Base-by-base conservation (phyloP, 2,888 invertebrate species). In the Heliconius ethilla region DNA sequence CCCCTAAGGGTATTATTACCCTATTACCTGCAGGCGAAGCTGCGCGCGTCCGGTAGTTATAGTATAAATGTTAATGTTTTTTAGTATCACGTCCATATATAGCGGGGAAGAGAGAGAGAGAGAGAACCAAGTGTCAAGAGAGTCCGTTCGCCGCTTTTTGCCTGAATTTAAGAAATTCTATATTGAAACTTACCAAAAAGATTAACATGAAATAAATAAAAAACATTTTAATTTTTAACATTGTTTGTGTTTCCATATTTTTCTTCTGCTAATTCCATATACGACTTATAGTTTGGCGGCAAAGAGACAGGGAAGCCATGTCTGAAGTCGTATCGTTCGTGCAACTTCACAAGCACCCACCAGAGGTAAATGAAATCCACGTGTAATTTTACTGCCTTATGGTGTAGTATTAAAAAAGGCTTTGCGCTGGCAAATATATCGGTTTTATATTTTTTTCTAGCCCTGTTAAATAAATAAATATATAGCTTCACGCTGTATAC, bases 321-420 rank as follows among this genome's bases (percentile, higher is more conserved):
- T 1, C 77, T 72, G 11, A 45, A 40, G 5, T 78, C 76, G 59
- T 85, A 86, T 75, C 78, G 82, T 22, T 85, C 85, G 27, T 89
- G 86, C 7, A 89, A 27, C 7, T 82, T 82, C 3, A 87, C 79
- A 72, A 87, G 45, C 2, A 88, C 86, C 87, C 87, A 87, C 82
- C 83, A 88, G 0, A 84, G n/a, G 70, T 88, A 87, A 1, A 85
- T 45, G 67, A 85, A 88, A 40, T 89, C 88, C 0, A 84, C 82
- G 72, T 89, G 86, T 0, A 86, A 10, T 45, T 83, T 86, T 1
- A 84, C 83, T 0, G 81, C 82, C 25, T 83, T 85, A 6, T 85
- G 81, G 62, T 89, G 88, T n/a, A 83, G 74, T 5, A 81, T 72
- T 7, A 84, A 40, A 27, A 76, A 81, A 0, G 77, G 79, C 2